phyloP scores from a whole-genome alignment of 2,113 vertebrate genomes.

The Phrynosoma blainvillii region DNA sequence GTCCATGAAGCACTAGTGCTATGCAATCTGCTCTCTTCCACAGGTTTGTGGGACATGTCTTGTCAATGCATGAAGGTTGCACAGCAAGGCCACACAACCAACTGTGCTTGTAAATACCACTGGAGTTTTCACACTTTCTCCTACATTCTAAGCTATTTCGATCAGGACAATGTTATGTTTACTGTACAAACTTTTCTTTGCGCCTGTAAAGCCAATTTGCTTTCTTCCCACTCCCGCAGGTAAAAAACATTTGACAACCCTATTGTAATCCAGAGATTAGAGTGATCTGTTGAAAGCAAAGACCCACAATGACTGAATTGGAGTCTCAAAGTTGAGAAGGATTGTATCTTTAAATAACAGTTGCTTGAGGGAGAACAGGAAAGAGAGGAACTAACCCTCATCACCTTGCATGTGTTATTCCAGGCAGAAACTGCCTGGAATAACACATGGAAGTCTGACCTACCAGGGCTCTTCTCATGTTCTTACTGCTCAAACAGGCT shows the following conservation, averaged over 20 bases:
- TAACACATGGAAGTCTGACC: neutral
- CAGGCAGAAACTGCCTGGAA: neutral
- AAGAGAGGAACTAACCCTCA: neutral
- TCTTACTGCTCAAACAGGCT: neutral
- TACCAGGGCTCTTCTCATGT: neutral
- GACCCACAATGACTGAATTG: neutral
- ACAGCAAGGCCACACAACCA: neutral
- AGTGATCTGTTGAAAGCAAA: neutral
- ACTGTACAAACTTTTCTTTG: neutral
- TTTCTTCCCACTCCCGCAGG: neutral
- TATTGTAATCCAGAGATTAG: neutral
- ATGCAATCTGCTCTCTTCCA: neutral
- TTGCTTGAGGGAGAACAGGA: neutral
- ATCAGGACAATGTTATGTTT: neutral
- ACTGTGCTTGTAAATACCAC: neutral
- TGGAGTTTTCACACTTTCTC: neutral
- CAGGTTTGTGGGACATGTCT: neutral
- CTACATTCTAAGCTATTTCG: neutral
- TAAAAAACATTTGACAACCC: neutral
- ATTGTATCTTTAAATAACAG: neutral
- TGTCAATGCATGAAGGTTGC: neutral
- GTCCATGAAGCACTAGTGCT: neutral
- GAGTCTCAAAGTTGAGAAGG: neutral
- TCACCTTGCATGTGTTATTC: neutral
- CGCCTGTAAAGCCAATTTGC: neutral